These are phyloP conservation scores for Cyanoramphus novaezelandiae DNA, from an alignment of 2,113 vertebrate species.

Conservation along the genomic window DNA sequence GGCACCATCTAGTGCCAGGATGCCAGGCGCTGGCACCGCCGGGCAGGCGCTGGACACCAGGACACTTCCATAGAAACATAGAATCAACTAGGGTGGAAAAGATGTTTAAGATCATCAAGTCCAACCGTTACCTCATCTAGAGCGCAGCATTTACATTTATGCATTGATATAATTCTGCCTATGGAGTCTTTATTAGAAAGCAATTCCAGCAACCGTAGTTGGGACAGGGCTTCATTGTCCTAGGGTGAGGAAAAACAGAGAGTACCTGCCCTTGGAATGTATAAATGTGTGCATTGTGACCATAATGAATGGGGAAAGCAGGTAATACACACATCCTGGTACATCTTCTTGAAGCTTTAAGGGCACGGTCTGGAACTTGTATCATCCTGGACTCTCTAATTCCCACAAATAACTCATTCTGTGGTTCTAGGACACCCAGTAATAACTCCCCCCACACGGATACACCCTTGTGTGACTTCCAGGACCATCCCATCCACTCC, in stretches of 20 bases:
- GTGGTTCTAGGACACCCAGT: not conserved
- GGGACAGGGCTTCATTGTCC: not conserved
- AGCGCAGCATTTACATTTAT: not conserved
- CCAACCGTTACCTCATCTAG: not conserved
- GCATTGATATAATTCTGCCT: not conserved
- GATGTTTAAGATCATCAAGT: accelerated
- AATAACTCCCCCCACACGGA: not conserved
- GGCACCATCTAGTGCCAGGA: slow-evolving; percentile 20
- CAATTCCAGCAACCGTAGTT: not conserved
- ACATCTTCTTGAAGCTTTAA: not conserved
- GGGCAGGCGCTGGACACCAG: accelerated
- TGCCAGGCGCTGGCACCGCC: not conserved
- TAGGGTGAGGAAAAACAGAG: not conserved
- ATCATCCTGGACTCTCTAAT: not conserved
- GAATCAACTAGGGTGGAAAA: not conserved
- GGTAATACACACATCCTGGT: not conserved
- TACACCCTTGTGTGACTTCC: not conserved
- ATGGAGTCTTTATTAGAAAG: not conserved
- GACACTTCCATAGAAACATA: accelerated
- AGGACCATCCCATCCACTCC: not conserved
- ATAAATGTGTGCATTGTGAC: not conserved
- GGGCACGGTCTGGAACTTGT: not conserved
- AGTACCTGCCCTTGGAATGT: not conserved
- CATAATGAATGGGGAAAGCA: accelerated
- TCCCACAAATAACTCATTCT: not conserved